Evolutionary conservation across 2,113 vertebrate species (phyloP).

Genomic region (Vicugna pacos): DNA sequence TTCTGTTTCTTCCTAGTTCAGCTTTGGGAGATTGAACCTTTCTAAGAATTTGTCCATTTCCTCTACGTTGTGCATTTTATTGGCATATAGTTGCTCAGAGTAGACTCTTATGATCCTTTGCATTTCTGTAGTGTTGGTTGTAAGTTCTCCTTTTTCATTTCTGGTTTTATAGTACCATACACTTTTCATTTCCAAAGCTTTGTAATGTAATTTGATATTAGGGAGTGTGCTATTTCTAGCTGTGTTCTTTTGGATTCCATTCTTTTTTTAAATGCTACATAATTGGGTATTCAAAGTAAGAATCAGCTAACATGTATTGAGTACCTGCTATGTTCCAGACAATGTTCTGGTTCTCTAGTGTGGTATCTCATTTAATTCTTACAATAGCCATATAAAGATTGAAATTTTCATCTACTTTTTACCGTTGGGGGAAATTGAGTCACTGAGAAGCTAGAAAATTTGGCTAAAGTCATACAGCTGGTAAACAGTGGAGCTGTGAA

Average conservation of each 20-base stretch:
- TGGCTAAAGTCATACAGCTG: neutral
- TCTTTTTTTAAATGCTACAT: neutral
- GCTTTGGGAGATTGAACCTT: no score
- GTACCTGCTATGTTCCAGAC: neutral
- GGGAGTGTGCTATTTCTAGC: neutral
- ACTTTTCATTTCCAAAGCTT: no score
- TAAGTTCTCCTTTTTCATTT: no score
- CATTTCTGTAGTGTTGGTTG: no score
- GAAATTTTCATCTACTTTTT: constrained; percentile 23
- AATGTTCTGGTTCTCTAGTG: neutral
- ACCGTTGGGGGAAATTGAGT: neutral
- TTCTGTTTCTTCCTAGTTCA: no score
- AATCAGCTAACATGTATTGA: neutral
- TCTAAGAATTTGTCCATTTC: no score
- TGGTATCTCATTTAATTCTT: neutral
- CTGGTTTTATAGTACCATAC: no score
- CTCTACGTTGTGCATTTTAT: no score
- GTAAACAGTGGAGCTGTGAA: neutral
- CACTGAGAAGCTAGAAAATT: neutral
- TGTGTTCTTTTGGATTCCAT: neutral
- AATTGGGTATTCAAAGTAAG: neutral
- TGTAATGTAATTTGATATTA: no score
- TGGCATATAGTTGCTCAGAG: no score
- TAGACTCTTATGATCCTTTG: no score
- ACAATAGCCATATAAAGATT: neutral